phyloP scores from a whole-genome alignment of 1,140 invertebrate genomes.

The Drosophila kohkoa region DNA sequence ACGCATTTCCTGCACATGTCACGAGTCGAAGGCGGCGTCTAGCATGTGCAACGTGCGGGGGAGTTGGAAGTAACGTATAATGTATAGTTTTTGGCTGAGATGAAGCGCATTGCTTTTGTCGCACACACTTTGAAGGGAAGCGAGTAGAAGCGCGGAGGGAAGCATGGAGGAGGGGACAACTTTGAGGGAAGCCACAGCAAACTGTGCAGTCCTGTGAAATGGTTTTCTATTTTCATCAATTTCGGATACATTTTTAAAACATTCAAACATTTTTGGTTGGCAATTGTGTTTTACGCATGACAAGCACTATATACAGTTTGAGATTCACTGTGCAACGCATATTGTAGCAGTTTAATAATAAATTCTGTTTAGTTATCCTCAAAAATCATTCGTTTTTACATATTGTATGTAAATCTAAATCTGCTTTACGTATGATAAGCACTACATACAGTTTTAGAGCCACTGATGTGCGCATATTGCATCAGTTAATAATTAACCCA shows the following conservation, averaged over 20 bases:
- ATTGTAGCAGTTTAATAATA: no score
- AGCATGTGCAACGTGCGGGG: neutral
- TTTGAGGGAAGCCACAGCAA: constrained; percentile 5
- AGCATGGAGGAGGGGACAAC: neutral
- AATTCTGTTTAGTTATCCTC: no score
- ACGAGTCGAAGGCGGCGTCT: constrained; percentile 57
- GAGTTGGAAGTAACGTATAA: neutral
- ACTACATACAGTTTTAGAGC: no score
- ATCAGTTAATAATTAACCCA: no score
- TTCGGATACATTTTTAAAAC: constrained; percentile 9
- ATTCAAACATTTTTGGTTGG: constrained; percentile 6
- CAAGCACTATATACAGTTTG: neutral
- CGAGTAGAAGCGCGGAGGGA: neutral
- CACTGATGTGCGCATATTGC: no score
- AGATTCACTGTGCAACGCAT: no score
- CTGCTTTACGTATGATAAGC: no score
- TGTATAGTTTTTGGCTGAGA: neutral
- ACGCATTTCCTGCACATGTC: constrained; percentile 82
- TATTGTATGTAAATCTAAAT: no score
- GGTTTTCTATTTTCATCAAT: constrained; percentile 9
- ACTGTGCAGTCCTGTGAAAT: constrained; percentile 12
- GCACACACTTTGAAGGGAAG: neutral
- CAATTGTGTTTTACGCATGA: constrained; percentile 18
- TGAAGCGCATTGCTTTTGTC: constrained; percentile 21
- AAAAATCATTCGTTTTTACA: no score